These are phyloP conservation scores for Pelobates cultripes DNA, from an alignment of 2,797 vertebrate genomes.

Conservation along the genomic window DNA sequence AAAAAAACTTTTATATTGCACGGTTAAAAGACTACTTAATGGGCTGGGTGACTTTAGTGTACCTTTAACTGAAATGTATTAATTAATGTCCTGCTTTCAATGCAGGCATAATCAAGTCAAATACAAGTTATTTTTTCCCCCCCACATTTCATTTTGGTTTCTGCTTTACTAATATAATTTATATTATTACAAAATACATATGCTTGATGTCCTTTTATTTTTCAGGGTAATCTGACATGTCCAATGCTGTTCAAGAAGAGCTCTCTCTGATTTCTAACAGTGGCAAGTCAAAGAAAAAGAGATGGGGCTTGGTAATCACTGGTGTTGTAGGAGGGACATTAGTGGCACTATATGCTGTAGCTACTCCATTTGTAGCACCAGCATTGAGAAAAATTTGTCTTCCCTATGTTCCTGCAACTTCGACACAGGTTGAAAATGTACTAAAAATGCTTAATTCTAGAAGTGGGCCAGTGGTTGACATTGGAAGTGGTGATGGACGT, in stretches of 20 bases:
- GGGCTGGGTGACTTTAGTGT: no score
- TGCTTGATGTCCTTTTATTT: neutral
- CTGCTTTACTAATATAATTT: no score
- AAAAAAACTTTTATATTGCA: no score
- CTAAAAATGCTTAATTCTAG: conserved; percentile 74
- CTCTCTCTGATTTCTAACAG: neutral
- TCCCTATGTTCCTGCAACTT: conserved; percentile 92
- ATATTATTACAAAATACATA: no score
- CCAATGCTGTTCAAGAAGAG: rapidly evolving
- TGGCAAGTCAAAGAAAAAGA: conserved; percentile 34
- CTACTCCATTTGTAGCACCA: conserved; percentile 83
- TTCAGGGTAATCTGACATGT: neutral
- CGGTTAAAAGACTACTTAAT: no score
- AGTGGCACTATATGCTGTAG: conserved; percentile 80
- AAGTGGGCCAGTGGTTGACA: conserved; percentile 83
- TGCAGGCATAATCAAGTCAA: no score
- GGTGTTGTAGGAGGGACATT: conserved; percentile 79
- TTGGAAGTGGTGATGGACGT: conserved; percentile 94
- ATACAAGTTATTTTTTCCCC: no score
- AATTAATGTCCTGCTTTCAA: no score
- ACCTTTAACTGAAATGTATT: no score
- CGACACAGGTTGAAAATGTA: conserved; percentile 84
- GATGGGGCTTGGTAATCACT: conserved; percentile 75
- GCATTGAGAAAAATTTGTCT: conserved; percentile 90
- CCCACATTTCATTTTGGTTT: no score